These are phyloP conservation scores for Cochlearius cochlearius DNA, from an alignment of 2,113 vertebrate genomes.

Conservation along the genomic window DNA sequence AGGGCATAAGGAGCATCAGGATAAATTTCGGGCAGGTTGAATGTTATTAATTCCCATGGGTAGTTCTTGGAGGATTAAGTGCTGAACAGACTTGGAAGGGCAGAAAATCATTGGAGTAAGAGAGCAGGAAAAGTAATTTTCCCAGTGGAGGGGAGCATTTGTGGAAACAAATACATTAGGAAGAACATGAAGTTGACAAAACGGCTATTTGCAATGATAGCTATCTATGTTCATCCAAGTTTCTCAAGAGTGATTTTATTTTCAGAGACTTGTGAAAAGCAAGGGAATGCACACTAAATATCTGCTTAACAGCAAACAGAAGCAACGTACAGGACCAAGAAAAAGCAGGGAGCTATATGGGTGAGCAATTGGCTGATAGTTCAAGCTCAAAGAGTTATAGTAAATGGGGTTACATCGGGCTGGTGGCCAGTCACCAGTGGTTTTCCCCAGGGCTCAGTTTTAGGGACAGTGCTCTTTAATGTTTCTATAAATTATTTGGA, in stretches of 20 bases:
- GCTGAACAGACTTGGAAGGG: background rate
- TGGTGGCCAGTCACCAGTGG: fast-evolving
- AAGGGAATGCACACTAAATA: background rate
- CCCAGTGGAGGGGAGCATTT: background rate
- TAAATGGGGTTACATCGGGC: background rate
- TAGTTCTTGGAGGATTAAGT: background rate
- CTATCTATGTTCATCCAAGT: background rate
- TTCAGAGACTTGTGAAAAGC: background rate
- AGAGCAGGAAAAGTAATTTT: background rate
- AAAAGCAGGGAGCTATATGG: background rate
- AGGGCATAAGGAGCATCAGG: background rate
- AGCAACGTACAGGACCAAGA: background rate
- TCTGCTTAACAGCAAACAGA: background rate
- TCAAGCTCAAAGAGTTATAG: background rate
- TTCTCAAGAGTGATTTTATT: background rate
- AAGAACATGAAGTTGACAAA: background rate
- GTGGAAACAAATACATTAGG: background rate
- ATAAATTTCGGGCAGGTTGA: background rate
- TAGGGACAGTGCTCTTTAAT: background rate
- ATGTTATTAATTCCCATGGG: background rate
- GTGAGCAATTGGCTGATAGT: background rate
- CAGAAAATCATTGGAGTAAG: background rate
- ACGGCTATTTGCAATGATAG: background rate
- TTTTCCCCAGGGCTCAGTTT: background rate
- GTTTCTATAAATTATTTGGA: background rate